Evolutionary conservation across 1,140 invertebrate species (phyloP), one percentile per base, ranked within the genome.

Genomic region (Dufourea novaeangliae): DNA sequence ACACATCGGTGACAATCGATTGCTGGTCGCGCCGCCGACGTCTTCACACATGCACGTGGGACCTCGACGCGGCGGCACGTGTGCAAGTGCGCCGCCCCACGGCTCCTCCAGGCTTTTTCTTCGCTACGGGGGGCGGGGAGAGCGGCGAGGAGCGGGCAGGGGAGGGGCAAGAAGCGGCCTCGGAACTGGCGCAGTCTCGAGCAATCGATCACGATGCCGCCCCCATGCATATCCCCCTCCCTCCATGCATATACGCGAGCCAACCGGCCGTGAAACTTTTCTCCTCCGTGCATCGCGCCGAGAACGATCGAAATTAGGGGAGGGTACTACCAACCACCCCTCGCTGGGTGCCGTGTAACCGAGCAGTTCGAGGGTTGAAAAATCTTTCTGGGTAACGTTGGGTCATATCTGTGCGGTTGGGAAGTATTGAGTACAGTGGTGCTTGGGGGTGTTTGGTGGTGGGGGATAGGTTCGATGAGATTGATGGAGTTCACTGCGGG

Each of bases 91-190:
- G 22, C 22, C 27, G 1, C 54, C 6, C 39, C 12, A 25, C n/a
- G 12, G 25, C 71, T 64, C 27, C 27, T 67, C 34, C 27, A 56
- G 62, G 50, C 67, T 74, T 74, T 66, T 74, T n/a, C n/a, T n/a
- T n/a, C n/a, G 62, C 67, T 67, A 74, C 72, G 41, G 50, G 72
- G 64, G 62, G 4, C 20, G 61, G 66, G 44, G 71, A 73, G 71
- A 50, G 72, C n/a, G n/a, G n/a, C n/a, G n/a, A n/a, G n/a, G n/a
- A n/a, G n/a, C n/a, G n/a, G n/a, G n/a, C n/a, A n/a, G n/a, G n/a
- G n/a, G n/a, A n/a, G n/a, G n/a, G n/a, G n/a, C 72, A 74, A 74
- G 71, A 74, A 74, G 71, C 71, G 71, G n/a, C 46, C 56, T 74
- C 62, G 61, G 27, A 74, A 74, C 71, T 74, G 71, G 71, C 71